A percentile compares a stretch with the other conserved stretches of the same genome.
Conservation (phyloP, 2,888 invertebrate genomes). For the Agriopis aurantiaria region DNA sequence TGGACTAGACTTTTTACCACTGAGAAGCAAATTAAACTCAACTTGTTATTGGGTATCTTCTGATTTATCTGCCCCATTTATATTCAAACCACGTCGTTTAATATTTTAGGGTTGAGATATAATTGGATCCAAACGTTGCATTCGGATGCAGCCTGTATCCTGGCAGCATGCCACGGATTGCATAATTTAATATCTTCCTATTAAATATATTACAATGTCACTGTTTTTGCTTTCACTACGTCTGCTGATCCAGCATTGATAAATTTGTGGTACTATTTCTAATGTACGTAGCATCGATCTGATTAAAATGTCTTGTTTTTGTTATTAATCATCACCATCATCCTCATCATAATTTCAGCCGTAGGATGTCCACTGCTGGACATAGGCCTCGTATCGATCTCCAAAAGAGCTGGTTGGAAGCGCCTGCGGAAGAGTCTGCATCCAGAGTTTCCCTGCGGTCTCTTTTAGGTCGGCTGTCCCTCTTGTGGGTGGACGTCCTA, state of each 20-base stretch:
- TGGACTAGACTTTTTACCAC: slow-evolving; percentile 1
- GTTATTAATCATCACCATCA: not conserved
- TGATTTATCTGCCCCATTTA: slow-evolving; percentile 70
- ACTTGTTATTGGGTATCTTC: slow-evolving; percentile 11
- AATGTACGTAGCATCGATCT: not conserved
- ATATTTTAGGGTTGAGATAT: slow-evolving; percentile 83
- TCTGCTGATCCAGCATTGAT: not conserved
- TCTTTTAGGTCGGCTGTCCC: too few relatives aligned
- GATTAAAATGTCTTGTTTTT: slow-evolving; percentile 2
- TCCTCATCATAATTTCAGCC: too few relatives aligned
- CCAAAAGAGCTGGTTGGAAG: too few relatives aligned
- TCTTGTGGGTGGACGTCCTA: too few relatives aligned
- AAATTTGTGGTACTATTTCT: not conserved
- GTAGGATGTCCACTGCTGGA: too few relatives aligned
- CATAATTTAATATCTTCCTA: slow-evolving; percentile 74
- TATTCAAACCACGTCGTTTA: slow-evolving; percentile 74
- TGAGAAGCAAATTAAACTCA: slow-evolving; percentile 21
- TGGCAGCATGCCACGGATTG: slow-evolving; percentile 76
- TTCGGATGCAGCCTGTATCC: slow-evolving; percentile 72
- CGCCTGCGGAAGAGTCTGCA: too few relatives aligned
- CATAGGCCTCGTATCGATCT: too few relatives aligned
- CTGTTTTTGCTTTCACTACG: slow-evolving; percentile 41
- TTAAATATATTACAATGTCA: slow-evolving; percentile 62
- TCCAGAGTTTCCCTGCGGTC: too few relatives aligned
- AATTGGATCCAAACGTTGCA: slow-evolving; percentile 81